These are phyloP conservation scores for Nesidiocoris tenuis DNA, from an alignment of 2,888 invertebrate species.

Conservation along the genomic window DNA sequence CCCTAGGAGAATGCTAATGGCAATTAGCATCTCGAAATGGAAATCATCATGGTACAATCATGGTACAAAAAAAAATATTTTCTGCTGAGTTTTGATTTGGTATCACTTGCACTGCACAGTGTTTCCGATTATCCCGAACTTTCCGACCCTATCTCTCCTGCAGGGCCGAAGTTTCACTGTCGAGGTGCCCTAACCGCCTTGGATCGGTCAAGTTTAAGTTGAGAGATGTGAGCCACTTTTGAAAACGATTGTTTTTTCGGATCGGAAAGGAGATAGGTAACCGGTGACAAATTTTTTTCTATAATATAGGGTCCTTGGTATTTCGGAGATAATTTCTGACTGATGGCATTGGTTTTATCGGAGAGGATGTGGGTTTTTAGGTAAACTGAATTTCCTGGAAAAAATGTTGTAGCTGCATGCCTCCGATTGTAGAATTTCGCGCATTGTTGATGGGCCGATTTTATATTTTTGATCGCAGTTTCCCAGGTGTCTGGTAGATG, in stretches of 20 bases:
- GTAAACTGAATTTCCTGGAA: too few relatives aligned
- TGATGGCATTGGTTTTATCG: neutral
- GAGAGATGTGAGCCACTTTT: slow-evolving; percentile 20
- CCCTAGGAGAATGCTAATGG: too few relatives aligned
- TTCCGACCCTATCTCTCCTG: too few relatives aligned
- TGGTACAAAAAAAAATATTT: too few relatives aligned
- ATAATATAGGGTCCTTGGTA: slow-evolving; percentile 3
- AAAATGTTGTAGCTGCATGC: neutral
- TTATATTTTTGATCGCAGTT: neutral
- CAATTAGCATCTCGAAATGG: too few relatives aligned
- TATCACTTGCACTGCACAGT: too few relatives aligned
- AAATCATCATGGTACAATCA: too few relatives aligned
- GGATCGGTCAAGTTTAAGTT: slow-evolving; percentile 5
- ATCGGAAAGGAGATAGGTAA: slow-evolving; percentile 10
- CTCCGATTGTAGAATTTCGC: neutral
- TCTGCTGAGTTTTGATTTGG: too few relatives aligned
- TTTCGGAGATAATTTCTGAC: neutral
- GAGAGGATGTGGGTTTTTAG: too few relatives aligned
- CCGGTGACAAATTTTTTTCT: neutral
- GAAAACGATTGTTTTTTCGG: neutral
- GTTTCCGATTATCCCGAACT: too few relatives aligned
- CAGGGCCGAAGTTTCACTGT: too few relatives aligned
- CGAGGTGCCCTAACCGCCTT: too few relatives aligned
- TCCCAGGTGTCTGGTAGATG: slow-evolving; percentile 7
- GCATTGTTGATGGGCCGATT: neutral